phyloP scores from a whole-genome alignment of 92 coral and sea anemone species.

The Porites divaricata region DNA sequence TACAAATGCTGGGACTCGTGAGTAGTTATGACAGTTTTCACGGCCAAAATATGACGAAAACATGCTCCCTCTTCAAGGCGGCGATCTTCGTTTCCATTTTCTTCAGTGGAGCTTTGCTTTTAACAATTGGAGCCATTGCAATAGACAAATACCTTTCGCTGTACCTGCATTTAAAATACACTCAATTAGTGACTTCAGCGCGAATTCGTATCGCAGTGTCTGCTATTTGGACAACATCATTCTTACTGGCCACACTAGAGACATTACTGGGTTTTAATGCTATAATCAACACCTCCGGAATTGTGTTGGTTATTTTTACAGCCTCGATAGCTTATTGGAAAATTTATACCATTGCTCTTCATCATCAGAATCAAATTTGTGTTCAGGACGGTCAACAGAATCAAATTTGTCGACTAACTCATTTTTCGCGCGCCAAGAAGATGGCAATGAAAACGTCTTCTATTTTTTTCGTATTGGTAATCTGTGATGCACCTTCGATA shows the following conservation, averaged over 20 bases:
- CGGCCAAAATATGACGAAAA: not conserved
- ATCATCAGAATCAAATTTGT: constrained; percentile 12
- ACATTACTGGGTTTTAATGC: not conserved
- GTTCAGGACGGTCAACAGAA: not conserved
- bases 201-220: not conserved
- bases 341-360: not conserved
- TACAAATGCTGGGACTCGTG: not conserved
- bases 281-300: not conserved
- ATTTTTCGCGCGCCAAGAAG: not conserved
- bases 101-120: not conserved
- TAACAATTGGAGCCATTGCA: constrained; percentile 10
- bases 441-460: constrained; percentile 1
- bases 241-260: not conserved
- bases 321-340: constrained; percentile 13
- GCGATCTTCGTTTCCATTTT: not conserved
- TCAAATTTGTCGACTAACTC: not conserved
- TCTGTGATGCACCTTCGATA: constrained; percentile 7
- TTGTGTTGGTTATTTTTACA: not conserved
- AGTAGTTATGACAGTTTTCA: not conserved
- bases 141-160: constrained; percentile 15
- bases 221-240: constrained; percentile 7
- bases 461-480: not conserved
- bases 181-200: not conserved
- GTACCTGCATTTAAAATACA: constrained; percentile 15
- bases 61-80: constrained; percentile 3